Base-by-base conservation (phyloP, 2,888 invertebrate species). In the Rhamnusium bicolor region DNA sequence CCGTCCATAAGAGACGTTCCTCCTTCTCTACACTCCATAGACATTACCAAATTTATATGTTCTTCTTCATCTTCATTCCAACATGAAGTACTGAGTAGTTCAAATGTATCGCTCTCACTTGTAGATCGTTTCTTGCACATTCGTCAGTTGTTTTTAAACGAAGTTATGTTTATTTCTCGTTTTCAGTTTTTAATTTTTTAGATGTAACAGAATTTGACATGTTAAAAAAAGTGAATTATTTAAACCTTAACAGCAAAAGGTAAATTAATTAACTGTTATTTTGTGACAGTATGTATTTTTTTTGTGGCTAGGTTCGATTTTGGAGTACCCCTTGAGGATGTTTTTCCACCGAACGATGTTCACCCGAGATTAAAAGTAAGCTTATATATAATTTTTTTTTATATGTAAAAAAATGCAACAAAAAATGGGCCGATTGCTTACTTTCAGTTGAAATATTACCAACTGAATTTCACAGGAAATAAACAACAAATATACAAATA, bases 301-400 rank as follows among this genome's bases (percentile, higher is more conserved):
- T 18, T 53, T 16, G 21, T 67, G 67, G 21, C 40, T 67, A 80
- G 80, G 70, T 83, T 84, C 71, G 80, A 82, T 63, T 84, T 82
- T 75, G 82, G 81, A 21, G 80, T 83, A 8, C 83, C 83, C 6
- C 61, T 83, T 47, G 83, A 83, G 73, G 83, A 83, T 75, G 72
- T 83, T 67, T 83, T 76, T 69, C 75, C 80, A 6, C 47, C 76
- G n/a, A 71, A 78, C 61, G 79, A 80, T 29, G 65, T 83, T 68
- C 83, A 83, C 63, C 81, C 81, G 12, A 77, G 82, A 65, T 71
- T 83, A 32, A 78, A 74, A 73, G 79, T 82, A 78, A 75, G 24
- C 61, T 40, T 54, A 3, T 21, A 16, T 14, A 19, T 1, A 18
- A 16, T 5, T 60, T 5, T n/a, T n/a, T n/a, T n/a, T n/a, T n/a